Evolutionary conservation across 2,113 vertebrate genomes (phyloP), one percentile per base, ranked within the genome.

Genomic region (Sisor rabdophorus): DNA sequence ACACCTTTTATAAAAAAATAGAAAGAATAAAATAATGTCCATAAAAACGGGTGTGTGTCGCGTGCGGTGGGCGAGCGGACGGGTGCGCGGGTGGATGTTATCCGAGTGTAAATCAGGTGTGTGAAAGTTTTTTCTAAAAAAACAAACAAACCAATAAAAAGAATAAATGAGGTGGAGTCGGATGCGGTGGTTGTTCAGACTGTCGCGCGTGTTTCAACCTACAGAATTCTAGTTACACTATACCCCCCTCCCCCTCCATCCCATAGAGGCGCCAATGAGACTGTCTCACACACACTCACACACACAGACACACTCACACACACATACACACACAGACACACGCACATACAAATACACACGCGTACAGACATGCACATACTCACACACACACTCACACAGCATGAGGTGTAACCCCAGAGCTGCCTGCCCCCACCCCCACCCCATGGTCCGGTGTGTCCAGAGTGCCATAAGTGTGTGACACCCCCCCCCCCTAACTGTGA

Each of bases 391-490:
- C 6, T 36, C 6, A 36, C 9, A 44, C 90, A 91, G 92, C 92
- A 93, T 93, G 92, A 91, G 89, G 88, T 89, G 89, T 93, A 90
- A 90, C 86, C 90, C 87, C 87, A 85, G 90, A 87, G 87, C 82
- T 52, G 89, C 89, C 91, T 91, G 76, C 84, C 78, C 44, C 19
- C 26, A 47, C 6, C 28, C 28, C 3, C 73, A 68, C 63, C 74
- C 79, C 86, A n/a, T n/a, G n/a, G n/a, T n/a, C n/a, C n/a, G n/a
- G n/a, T 89, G 87, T 91, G 93, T 94, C 92, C 90, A 91, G 94
- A 94, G 93, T 95, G 94, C 94, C 94, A 95, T 91, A 88, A 92
- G 90, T 90, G 92, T 91, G 93, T 93, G 92, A 93, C 91, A 91
- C 89, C 90, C 40, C 10, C 91, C 91, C 89, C 90, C 40, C 10